Evolutionary conservation across 2,797 vertebrate species (phyloP), one percentile per base, ranked within the genome.

Genomic region (Avahi laniger): DNA sequence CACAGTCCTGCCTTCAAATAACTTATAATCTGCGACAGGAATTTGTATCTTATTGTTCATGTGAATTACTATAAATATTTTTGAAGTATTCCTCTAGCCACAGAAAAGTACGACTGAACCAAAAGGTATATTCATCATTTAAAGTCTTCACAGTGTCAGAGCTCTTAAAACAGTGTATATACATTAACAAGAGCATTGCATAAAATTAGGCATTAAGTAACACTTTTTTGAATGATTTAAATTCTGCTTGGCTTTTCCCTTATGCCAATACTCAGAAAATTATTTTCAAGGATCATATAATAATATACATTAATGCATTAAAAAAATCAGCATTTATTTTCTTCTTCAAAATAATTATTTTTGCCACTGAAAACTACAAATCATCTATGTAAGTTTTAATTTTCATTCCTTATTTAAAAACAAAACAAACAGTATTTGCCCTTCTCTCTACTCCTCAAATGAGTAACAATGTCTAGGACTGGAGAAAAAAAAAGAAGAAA

Each of bases 351-450:
- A 76, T 94, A 91, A 86, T 67, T 81, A 81, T 75, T 92, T 92
- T 80, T 92, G 43, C 26, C 69, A 88, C 22, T 35, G n/a, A 89
- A 93, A 89, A 61, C 14, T 83, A 69, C 57, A 91, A 79, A 81
- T 57, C 57, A 96, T 61, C 43, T 79, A 83, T 35, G 43, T 59
- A 35, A 65, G 7, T 76, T 95, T 79, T 94, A 38, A 57, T 92
- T 94, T 95, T 95, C 24, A 80, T 87, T 92, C 4, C 2, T 95
- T 87, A 43, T 79, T 80, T 81, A 88, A 95, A 87, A 81, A 73
- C 10, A 46, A 92, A 93, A 5, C n/a, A 91, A 83, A 69, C 1
- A 92, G 38, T 52, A 76, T 87, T 80, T 82, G 38, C 3, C 9
- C 30, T 54, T 81, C 65, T 91, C 30, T 63, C 38, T 33, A 82